Evolutionary conservation across 2,888 invertebrate species (phyloP).

Genomic region (Drosophila nigricruria): DNA sequence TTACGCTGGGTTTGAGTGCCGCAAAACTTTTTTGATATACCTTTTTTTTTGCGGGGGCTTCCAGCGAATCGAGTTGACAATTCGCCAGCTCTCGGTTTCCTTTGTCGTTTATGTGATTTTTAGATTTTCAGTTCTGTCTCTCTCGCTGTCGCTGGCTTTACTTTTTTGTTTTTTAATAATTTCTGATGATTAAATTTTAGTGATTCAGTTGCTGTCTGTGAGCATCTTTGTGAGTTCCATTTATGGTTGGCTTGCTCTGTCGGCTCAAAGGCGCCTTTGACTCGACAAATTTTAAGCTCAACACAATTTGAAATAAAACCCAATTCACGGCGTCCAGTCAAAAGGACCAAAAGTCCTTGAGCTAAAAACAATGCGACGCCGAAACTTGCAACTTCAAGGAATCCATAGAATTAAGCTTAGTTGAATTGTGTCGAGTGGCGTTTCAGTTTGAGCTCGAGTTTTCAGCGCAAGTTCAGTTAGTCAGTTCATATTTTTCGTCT

Average conservation of each 20-base stretch:
- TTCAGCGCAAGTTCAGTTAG: not conserved
- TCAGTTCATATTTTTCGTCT: not conserved
- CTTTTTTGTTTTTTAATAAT: constrained; percentile 33
- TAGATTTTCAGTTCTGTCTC: constrained; percentile 5
- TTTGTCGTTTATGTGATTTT: constrained; percentile 9
- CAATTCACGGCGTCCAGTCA: not conserved
- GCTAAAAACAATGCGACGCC: constrained; percentile 10
- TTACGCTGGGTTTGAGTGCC: constrained; percentile 17
- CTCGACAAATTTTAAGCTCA: constrained; percentile 43
- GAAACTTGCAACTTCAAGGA: not conserved
- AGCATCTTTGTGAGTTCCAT: constrained; percentile 29
- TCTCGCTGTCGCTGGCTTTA: not conserved
- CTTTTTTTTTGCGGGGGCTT: constrained; percentile 42
- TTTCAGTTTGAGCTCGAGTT: not conserved
- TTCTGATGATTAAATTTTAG: constrained; percentile 75
- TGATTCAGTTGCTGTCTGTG: constrained; percentile 62
- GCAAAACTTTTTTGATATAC: constrained; percentile 43
- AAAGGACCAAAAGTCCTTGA: constrained; percentile 1
- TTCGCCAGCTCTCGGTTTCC: constrained; percentile 24
- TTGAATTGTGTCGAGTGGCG: not conserved
- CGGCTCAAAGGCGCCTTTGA: constrained; percentile 5
- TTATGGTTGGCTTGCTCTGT: constrained; percentile 35
- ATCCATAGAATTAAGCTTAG: constrained; percentile 2
- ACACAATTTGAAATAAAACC: constrained; percentile 19
- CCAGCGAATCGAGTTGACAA: constrained; percentile 51